These are phyloP conservation scores for Syngnathus scovelli DNA, from an alignment of 2,113 vertebrate genomes.

Conservation along the genomic window DNA sequence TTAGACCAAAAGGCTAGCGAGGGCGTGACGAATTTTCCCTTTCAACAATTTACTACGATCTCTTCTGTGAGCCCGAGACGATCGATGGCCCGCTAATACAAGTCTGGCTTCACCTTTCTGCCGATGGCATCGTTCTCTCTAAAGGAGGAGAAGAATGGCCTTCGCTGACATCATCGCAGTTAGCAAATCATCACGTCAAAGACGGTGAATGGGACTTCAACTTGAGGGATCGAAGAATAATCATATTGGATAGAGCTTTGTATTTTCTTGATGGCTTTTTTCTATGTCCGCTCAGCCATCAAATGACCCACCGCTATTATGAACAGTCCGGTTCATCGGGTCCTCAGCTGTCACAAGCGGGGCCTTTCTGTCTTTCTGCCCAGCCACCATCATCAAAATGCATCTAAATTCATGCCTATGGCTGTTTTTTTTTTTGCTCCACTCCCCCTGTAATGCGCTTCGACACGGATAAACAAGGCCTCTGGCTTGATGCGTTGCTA, in stretches of 20 bases:
- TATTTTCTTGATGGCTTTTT: background rate
- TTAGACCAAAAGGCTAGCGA: conserved; percentile 16
- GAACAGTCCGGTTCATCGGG: background rate
- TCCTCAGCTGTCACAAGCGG: background rate
- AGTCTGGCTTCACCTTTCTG: background rate
- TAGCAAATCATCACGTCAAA: background rate
- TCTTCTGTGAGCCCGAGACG: background rate
- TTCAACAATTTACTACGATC: background rate
- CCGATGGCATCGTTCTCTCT: background rate
- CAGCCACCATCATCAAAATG: background rate
- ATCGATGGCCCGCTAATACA: too few species aligned
- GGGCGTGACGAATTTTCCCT: conserved; percentile 4
- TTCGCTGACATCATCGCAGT: background rate
- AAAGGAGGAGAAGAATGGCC: background rate
- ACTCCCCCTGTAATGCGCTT: background rate
- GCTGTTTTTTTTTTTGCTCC: background rate
- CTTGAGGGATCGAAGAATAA: background rate
- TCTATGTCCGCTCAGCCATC: background rate
- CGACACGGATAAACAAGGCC: background rate
- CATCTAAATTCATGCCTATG: background rate
- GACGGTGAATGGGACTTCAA: background rate
- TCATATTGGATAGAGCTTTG: background rate
- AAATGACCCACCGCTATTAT: background rate
- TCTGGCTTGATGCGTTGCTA: conserved; percentile 5
- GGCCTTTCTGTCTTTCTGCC: background rate